These are phyloP conservation scores for Pteruthius melanotis DNA, from an alignment of 2,113 vertebrate species.

Conservation along the genomic window DNA sequence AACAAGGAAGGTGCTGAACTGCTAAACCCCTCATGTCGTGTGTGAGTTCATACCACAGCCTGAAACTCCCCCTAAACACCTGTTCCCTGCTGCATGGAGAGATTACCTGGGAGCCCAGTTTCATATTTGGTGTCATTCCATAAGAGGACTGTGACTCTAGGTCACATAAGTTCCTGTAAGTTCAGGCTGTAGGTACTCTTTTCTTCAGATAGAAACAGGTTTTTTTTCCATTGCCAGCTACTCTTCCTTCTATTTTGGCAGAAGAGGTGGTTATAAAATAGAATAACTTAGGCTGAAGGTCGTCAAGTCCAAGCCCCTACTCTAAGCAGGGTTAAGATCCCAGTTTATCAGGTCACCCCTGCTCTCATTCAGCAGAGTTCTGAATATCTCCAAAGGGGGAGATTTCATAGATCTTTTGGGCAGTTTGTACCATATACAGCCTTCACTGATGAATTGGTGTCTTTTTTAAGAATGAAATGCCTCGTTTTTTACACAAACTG, in stretches of 20 bases:
- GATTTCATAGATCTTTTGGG: background rate
- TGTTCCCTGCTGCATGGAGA: background rate
- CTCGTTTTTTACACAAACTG: background rate
- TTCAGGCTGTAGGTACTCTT: background rate
- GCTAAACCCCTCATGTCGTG: background rate
- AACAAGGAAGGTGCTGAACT: background rate
- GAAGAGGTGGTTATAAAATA: background rate
- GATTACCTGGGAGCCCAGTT: background rate
- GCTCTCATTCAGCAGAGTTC: background rate
- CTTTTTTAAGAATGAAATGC: background rate
- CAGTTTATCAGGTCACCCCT: background rate
- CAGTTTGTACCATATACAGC: background rate
- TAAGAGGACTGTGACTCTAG: background rate
- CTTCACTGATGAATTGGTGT: background rate
- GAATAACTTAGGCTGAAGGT: background rate
- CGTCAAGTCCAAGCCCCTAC: background rate
- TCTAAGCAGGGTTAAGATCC: background rate
- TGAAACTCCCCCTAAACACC: background rate
- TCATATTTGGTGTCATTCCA: background rate
- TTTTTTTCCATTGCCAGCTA: background rate
- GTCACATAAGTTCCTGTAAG: background rate
- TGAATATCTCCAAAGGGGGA: background rate
- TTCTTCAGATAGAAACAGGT: background rate
- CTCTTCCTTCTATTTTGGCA: background rate
- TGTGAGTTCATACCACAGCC: background rate